A percentile compares a stretch with the other conserved stretches of the same genome.
Evolutionary conservation across 1,140 invertebrate genomes (phyloP).

Genomic region (Grapholita molesta): DNA sequence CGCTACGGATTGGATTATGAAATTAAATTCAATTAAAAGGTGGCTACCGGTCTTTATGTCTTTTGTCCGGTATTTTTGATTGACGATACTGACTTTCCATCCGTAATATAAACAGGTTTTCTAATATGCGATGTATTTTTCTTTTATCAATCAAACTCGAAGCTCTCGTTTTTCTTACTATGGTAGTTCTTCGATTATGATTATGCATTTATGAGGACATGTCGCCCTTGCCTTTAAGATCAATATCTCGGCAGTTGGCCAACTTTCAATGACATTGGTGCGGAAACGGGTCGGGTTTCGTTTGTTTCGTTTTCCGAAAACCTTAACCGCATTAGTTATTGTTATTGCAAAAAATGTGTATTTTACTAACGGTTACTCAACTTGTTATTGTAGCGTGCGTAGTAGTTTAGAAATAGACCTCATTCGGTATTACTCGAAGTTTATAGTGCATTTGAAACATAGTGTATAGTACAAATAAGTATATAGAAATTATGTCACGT

Average conservation of each 20-base stretch:
- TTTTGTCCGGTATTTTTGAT: neutral
- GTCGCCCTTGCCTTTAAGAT: conserved; percentile 14
- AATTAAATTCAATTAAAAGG: neutral
- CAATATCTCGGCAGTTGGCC: conserved; percentile 20
- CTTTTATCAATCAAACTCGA: neutral
- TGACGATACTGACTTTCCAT: neutral
- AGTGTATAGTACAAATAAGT: neutral
- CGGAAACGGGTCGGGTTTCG: conserved; percentile 25
- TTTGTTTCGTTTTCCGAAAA: conserved; percentile 46
- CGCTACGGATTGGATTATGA: neutral
- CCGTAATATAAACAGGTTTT: neutral
- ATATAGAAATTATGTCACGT: neutral
- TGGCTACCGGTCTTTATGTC: neutral
- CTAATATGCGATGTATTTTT: conserved; percentile 3
- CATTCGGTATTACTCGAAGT: neutral
- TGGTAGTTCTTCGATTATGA: neutral
- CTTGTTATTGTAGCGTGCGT: neutral
- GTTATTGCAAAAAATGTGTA: conserved; percentile 17
- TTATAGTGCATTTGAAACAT: neutral
- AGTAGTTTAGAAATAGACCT: neutral
- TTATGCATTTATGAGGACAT: conserved; percentile 20
- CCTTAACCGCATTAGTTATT: conserved; percentile 35
- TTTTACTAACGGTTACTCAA: neutral
- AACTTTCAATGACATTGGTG: conserved; percentile 55
- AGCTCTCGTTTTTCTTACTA: neutral